Evolutionary conservation across 1,140 invertebrate species (phyloP), one percentile per base, ranked within the genome.

Genomic region (Dreissena polymorpha): DNA sequence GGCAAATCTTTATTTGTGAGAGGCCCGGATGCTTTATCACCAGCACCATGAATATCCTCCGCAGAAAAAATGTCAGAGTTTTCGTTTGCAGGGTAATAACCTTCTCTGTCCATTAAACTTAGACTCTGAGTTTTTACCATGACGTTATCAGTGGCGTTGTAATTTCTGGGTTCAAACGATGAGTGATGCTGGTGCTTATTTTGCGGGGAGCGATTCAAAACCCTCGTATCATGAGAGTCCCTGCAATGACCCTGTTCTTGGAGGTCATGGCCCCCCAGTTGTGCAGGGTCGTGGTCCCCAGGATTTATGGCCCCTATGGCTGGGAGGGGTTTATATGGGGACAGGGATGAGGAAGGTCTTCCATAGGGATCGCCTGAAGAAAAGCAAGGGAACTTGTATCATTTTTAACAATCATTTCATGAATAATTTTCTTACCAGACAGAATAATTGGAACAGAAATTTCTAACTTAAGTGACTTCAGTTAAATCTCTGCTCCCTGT

Each of bases 11-110:
- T 51, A 53, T 51, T 57, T n/a, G 78, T 81, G 23, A 39, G 64
- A 18, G 55, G n/a, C 23, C 57, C 68, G 21, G 50, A 29, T 12
- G 51, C 27, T 21, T 64, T 39, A 13, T 21, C 49, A 51, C 39
- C 51, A 81, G 78, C 78, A 81, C 78, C 78, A 23, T 81, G 69
- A 51, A 81, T 81, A 29, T 81, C 78, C 65, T 81, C 78, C n/a
- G 51, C 78, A 13, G 25, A 25, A 27, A 73, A 81, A 14, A 71
- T 50, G 55, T 81, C 78, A 6, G 12, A 0, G 67, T 81, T 50
- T 0, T 81, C 57, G 73, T 81, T 70, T 50, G 60, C 78, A n/a
- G 78, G 78, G 39, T 73, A 53, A 67, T 27, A 81, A 5, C n/a
- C 16, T 27, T 72, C 70, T 12, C 6, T 60, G 12, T 60, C 21